These are phyloP conservation scores for Thecophora atra DNA, from an alignment of 2,888 invertebrate genomes.

Conservation along the genomic window DNA sequence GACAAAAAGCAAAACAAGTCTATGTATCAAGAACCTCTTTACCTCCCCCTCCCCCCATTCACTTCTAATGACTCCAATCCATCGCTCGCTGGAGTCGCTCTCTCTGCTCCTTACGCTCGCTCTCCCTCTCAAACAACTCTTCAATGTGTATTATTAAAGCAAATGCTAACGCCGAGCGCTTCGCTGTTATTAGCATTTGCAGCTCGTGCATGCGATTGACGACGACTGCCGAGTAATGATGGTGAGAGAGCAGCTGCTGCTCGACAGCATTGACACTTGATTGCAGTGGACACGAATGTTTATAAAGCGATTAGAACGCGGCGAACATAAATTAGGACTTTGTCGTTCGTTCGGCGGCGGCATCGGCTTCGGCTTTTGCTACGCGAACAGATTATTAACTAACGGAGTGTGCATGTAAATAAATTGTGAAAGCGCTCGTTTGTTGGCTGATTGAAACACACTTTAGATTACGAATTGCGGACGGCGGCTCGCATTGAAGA, in stretches of 20 bases:
- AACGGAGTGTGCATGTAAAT: not conserved
- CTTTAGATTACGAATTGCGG: no score
- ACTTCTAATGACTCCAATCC: no score
- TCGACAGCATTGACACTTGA: not conserved
- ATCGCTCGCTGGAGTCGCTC: no score
- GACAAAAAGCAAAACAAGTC: slow-evolving; percentile 42
- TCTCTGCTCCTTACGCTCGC: no score
- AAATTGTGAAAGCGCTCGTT: not conserved
- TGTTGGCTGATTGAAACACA: not conserved
- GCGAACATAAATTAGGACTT: not conserved
- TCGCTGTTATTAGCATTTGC: not conserved
- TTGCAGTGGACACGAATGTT: not conserved
- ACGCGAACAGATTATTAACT: not conserved
- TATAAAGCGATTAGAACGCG: slow-evolving; percentile 15
- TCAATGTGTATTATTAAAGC: no score
- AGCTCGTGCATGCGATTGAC: not conserved
- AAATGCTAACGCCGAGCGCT: no score
- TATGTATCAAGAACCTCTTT: no score
- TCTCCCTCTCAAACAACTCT: no score
- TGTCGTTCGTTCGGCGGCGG: not conserved
- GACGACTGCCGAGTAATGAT: not conserved
- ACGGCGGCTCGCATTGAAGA: no score
- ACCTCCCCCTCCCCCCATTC: no score
- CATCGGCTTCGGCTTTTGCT: no score
- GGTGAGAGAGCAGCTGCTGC: not conserved